Base-by-base conservation (phyloP, 2,797 vertebrate species). In the Todus mexicanus region DNA sequence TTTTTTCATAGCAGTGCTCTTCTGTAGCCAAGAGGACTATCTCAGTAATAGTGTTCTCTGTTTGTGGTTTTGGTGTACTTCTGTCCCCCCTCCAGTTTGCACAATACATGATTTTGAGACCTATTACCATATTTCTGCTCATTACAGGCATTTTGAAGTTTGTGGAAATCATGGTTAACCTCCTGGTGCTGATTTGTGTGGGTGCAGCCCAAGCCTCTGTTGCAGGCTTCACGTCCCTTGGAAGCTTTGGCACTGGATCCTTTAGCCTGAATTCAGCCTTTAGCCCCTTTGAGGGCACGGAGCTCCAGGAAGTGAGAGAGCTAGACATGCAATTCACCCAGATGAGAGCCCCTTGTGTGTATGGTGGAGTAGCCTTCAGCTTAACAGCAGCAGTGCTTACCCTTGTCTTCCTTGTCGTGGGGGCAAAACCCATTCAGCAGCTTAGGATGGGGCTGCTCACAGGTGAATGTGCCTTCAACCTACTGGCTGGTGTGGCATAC, bases 251-350 rank as follows among this genome's bases (percentile, higher is more conserved):
- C 11, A 26, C 40, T 0, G 96, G 97, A 4, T 96, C 97, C 92
- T 98, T 99, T 50, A 78, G 87, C 97, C 96, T 98, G 85, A 97
- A 98, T 89, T 96, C 79, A 0, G 91, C 95, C 42, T 97, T 98
- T 57, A 97, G 97, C 60, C 98, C 98, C 71, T 98, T 99, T 37
- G 96, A 99, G 96, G 99, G 99, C 84, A 98, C 97, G 0, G 98
- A 99, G 96, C 97, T 99, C 73, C 97, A 87, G 97, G 80, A 98
- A 96, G 98, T 97, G 10, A 97, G 98, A 25, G 97, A 99, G 0
- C 97, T 98, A 77, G 99, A 99, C 96, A 98, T 98, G 98, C 97
- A 98, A 95, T 98, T 97, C 95, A 98, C 97, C 79, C 98, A 99
- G 97, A 97, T 99, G 98, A 98, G 99, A 96, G 98, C 98, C 10